phyloP scores from a whole-genome alignment of 2,113 vertebrate genomes.

The Vidua chalybeata region DNA sequence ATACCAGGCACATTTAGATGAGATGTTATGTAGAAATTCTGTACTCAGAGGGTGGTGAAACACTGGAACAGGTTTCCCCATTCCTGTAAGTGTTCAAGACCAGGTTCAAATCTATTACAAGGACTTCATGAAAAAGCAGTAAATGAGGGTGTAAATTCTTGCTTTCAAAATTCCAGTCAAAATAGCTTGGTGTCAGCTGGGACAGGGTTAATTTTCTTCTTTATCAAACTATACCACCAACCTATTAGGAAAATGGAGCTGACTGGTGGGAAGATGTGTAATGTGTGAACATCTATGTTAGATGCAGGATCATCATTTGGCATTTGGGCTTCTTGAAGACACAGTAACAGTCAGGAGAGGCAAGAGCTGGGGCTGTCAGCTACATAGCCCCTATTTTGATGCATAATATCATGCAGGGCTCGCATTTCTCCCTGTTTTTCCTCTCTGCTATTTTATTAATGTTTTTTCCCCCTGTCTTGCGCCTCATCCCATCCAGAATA shows the following conservation, averaged over 20 bases:
- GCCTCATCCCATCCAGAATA: background rate
- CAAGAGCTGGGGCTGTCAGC: background rate
- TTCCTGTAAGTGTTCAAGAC: background rate
- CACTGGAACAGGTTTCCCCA: background rate
- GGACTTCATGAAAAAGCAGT: background rate
- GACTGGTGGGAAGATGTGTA: background rate
- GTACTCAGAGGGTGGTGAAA: background rate
- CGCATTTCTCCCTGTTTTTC: background rate
- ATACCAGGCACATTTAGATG: background rate
- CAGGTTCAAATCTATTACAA: background rate
- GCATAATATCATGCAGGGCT: background rate
- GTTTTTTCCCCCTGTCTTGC: rapidly evolving
- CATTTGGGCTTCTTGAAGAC: background rate
- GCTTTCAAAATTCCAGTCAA: background rate
- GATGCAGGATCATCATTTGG: background rate
- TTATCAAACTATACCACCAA: background rate
- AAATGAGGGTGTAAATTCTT: background rate
- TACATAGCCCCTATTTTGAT: background rate
- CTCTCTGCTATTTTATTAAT: background rate
- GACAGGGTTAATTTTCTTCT: background rate
- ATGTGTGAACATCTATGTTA: rapidly evolving
- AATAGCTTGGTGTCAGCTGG: background rate
- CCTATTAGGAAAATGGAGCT: background rate
- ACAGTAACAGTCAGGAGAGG: background rate
- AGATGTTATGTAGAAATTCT: background rate